Percentiles rank a stretch among this genome's conserved stretches.
These are phyloP conservation scores for Phthorimaea operculella DNA, from an alignment of 1,140 invertebrate species.

Conservation along the genomic window DNA sequence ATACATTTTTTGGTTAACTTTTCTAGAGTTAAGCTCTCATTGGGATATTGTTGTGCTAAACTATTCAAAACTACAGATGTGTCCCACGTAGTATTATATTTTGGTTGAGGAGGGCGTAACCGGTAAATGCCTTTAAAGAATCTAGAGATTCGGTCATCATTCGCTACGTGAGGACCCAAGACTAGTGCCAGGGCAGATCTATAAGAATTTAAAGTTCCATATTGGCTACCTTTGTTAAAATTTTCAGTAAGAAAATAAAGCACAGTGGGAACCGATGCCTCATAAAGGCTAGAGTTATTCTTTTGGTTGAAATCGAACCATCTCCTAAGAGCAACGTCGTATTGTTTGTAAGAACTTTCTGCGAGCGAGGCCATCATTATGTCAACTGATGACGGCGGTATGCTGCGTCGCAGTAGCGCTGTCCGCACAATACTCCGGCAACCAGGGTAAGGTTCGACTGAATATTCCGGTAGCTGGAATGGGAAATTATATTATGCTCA, in stretches of 20 bases:
- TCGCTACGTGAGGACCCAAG: background rate
- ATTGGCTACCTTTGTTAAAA: background rate
- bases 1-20: background rate
- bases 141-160: background rate
- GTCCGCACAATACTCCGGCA: background rate
- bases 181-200: background rate
- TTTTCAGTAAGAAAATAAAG: background rate
- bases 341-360: background rate
- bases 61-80: background rate
- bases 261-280: background rate
- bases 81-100: constrained; percentile 2
- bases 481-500: background rate
- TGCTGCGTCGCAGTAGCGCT: background rate
- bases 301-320: background rate
- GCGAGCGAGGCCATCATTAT: background rate
- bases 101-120: background rate
- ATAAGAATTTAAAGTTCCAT: background rate
- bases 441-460: background rate
- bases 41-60: background rate
- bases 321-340: background rate
- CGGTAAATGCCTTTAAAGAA: constrained; percentile 2
- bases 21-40: background rate
- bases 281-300: background rate
- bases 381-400: background rate
- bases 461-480: background rate